phyloP scores from a whole-genome alignment of 2,888 invertebrate genomes.

The Andrena marginata region DNA sequence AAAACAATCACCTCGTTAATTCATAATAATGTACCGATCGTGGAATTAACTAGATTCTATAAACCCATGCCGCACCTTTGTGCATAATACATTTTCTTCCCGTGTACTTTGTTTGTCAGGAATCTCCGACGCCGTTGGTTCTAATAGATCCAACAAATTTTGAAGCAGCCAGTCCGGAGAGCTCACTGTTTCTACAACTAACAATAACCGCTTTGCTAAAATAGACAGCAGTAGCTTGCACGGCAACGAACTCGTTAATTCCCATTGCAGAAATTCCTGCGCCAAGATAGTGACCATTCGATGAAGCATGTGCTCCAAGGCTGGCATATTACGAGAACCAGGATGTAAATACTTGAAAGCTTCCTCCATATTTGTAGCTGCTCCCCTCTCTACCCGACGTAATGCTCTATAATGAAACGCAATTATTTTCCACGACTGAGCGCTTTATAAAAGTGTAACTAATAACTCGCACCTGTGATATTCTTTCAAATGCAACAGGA shows the following conservation, averaged over 20 bases:
- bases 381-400: constrained; percentile 78
- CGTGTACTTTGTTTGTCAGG: constrained; percentile 16
- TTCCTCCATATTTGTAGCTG: constrained; percentile 76
- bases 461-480: constrained; percentile 85
- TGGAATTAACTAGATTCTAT: constrained; percentile 7
- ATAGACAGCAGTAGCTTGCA: constrained; percentile 88
- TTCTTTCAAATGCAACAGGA: constrained; percentile 88
- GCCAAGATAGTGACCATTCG: constrained; percentile 87
- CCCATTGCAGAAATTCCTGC: constrained; percentile 89
- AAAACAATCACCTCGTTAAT: constrained; percentile 36
- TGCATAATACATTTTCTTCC: constrained; percentile 42
- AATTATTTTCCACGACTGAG: background rate
- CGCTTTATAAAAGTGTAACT: background rate
- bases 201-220: constrained; percentile 87
- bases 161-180: constrained; percentile 77
- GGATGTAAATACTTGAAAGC: constrained; percentile 80
- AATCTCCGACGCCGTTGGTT: constrained; percentile 47
- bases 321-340: constrained; percentile 77
- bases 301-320: constrained; percentile 87
- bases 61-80: constrained; percentile 30
- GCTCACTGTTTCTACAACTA: constrained; percentile 75
- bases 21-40: background rate
- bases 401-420: constrained; percentile 69
- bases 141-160: constrained; percentile 68
- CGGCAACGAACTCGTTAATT: constrained; percentile 89